These are phyloP conservation scores for Caradrina kadenii DNA, from an alignment of 2,888 invertebrate species.

Conservation along the genomic window DNA sequence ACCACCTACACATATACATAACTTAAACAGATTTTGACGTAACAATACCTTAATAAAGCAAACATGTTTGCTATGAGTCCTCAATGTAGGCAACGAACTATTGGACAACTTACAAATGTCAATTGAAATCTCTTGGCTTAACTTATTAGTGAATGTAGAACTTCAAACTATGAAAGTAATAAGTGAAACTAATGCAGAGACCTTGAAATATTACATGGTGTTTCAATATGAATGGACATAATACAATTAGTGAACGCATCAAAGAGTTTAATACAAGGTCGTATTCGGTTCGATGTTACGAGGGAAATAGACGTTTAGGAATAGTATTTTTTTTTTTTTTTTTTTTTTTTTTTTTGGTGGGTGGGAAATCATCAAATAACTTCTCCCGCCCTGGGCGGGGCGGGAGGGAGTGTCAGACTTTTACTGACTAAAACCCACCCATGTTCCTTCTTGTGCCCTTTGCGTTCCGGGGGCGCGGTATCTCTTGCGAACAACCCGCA, in stretches of 20 bases:
- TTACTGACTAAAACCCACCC: too few relatives aligned
- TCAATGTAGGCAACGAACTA: conserved; percentile 18
- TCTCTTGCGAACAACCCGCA: too few relatives aligned
- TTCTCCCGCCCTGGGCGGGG: too few relatives aligned
- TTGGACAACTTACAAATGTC: conserved; percentile 11
- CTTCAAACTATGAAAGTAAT: conserved; percentile 7
- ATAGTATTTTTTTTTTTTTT: too few relatives aligned
- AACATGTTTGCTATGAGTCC: conserved; percentile 45
- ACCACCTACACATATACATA: conserved; percentile 59
- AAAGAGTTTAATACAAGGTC: conserved; percentile 51
- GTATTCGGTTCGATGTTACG: conserved; percentile 5
- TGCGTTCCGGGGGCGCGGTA: too few relatives aligned
- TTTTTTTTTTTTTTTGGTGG: too few relatives aligned
- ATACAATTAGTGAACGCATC: conserved; percentile 45
- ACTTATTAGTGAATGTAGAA: conserved; percentile 19
- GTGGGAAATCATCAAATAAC: too few relatives aligned
- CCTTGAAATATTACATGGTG: conserved; percentile 46
- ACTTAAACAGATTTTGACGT: conserved; percentile 52
- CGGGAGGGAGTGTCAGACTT: too few relatives aligned
- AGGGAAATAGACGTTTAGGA: conserved; percentile 41
- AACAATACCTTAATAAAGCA: conserved; percentile 62
- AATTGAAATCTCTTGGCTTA: conserved; percentile 26
- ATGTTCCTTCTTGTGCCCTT: too few relatives aligned
- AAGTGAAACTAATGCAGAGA: conserved; percentile 17
- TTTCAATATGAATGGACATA: conserved; percentile 47